Conservation (phyloP, 2,113 vertebrate species). For the Paralichthys olivaceus region DNA sequence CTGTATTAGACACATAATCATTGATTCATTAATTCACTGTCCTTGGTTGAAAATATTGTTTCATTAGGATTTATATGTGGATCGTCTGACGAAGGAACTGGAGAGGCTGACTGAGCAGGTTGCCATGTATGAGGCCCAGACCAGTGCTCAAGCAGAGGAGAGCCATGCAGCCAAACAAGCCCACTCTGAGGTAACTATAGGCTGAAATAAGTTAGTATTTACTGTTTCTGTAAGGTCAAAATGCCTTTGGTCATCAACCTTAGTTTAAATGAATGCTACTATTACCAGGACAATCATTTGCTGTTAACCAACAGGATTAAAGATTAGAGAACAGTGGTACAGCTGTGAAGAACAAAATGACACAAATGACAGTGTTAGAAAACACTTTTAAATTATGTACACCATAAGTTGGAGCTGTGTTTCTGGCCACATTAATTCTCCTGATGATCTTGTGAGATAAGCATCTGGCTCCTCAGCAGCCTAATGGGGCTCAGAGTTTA, state of each 20-base stretch:
- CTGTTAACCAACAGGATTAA: too few species aligned
- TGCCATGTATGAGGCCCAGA: slow-evolving; percentile 84
- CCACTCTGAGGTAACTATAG: slow-evolving; percentile 86
- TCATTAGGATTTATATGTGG: slow-evolving; percentile 89
- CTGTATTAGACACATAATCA: background rate
- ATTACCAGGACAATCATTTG: too few species aligned
- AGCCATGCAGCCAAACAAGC: slow-evolving; percentile 83
- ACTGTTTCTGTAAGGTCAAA: background rate
- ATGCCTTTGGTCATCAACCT: too few species aligned
- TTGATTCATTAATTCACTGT: background rate
- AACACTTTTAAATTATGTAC: too few species aligned
- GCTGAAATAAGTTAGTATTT: background rate
- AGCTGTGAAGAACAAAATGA: too few species aligned
- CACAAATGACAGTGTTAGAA: too few species aligned
- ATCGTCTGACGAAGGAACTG: slow-evolving; percentile 82
- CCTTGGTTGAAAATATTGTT: background rate
- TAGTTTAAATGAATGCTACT: too few species aligned
- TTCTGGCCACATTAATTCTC: background rate
- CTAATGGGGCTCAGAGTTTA: background rate
- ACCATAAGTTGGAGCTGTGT: background rate
- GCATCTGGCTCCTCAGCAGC: background rate
- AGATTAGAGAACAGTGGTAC: too few species aligned
- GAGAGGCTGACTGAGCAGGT: slow-evolving; percentile 85
- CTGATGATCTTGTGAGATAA: background rate
- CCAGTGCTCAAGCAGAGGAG: slow-evolving; percentile 84